phyloP scores from a whole-genome alignment of 2,888 invertebrate genomes.

The Mactromeris polynyma region DNA sequence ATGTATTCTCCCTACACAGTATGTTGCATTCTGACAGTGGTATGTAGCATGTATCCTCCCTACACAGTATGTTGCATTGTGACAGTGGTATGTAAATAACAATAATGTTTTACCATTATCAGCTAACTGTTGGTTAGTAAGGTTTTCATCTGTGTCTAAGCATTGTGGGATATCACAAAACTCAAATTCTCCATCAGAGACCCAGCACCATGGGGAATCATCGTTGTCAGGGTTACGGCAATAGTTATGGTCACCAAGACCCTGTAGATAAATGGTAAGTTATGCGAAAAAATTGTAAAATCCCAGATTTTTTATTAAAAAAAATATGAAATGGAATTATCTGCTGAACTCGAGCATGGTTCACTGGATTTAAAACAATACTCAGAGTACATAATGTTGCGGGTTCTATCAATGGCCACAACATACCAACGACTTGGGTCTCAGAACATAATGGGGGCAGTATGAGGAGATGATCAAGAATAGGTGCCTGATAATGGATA shows the following conservation, averaged over 20 bases:
- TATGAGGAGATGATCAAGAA: too few relatives aligned
- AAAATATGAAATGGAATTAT: background rate
- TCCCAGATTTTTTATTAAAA: background rate
- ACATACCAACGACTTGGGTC: too few relatives aligned
- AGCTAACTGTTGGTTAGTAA: background rate
- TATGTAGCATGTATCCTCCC: too few relatives aligned
- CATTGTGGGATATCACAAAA: constrained; percentile 89
- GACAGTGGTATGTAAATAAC: too few relatives aligned
- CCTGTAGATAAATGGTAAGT: constrained; percentile 66
- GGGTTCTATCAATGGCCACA: too few relatives aligned
- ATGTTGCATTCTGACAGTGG: too few relatives aligned
- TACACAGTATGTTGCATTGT: too few relatives aligned
- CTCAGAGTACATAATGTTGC: too few relatives aligned
- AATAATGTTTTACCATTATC: background rate
- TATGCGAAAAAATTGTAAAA: background rate
- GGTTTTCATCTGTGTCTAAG: background rate
- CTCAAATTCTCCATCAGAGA: constrained; percentile 86
- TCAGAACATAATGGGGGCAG: too few relatives aligned
- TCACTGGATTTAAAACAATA: too few relatives aligned
- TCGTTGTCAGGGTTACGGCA: constrained; percentile 89
- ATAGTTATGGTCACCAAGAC: constrained; percentile 88
- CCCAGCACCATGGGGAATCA: constrained; percentile 89
- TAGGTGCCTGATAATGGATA: too few relatives aligned
- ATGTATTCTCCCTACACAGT: too few relatives aligned
- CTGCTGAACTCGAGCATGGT: background rate